These are phyloP conservation scores for Lerista edwardsae DNA, from an alignment of 2,797 vertebrate genomes.

Conservation along the genomic window DNA sequence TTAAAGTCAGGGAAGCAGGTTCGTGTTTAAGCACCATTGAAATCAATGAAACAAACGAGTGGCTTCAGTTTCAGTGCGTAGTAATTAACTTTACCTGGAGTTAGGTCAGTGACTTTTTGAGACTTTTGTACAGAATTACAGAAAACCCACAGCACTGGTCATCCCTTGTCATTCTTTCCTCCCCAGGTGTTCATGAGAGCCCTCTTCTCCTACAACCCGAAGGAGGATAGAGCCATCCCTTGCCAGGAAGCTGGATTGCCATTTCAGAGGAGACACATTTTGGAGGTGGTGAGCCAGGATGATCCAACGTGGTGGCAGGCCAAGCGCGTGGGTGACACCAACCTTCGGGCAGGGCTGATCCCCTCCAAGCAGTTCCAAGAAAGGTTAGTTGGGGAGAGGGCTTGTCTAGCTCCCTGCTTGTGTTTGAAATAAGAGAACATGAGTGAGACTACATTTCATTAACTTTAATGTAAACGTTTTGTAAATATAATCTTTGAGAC, in stretches of 20 bases:
- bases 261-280: constrained; percentile 74
- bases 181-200: constrained; percentile 81
- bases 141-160: not conserved
- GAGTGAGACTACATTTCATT: not conserved
- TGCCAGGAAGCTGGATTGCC: constrained; percentile 83
- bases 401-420: no score
- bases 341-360: constrained; percentile 80
- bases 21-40: no score
- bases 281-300: constrained; percentile 82
- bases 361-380: constrained; percentile 83
- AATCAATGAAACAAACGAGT: no score
- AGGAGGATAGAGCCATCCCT: constrained; percentile 80
- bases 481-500: no score
- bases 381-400: constrained; percentile 71
- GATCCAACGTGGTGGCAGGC: constrained; percentile 84
- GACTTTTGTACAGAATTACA: not conserved
- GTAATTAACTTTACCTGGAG: no score
- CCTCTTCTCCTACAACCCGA: constrained; percentile 80
- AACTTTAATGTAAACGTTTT: no score
- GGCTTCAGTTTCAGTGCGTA: no score
- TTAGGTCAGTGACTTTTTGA: no score
- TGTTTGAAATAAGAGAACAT: not conserved
- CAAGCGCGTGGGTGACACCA: constrained; percentile 79
- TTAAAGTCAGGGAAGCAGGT: no score
- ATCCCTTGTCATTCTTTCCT: not conserved